These are phyloP conservation scores for Morus bassanus DNA, from an alignment of 2,797 vertebrate species.

Conservation along the genomic window DNA sequence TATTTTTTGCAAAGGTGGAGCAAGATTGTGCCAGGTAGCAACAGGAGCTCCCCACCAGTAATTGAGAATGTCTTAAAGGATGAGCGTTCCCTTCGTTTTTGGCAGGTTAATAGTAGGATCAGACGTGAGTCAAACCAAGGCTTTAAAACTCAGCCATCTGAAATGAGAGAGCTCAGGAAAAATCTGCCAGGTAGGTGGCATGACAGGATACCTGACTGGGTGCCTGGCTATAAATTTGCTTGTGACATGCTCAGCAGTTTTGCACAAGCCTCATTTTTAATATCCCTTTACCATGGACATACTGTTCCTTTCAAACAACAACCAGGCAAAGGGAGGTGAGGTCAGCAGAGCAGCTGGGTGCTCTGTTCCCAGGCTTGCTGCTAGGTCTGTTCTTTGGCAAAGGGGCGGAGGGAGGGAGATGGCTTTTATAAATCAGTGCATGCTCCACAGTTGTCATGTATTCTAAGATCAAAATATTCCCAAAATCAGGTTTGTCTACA, in stretches of 20 bases:
- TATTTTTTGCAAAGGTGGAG: neutral
- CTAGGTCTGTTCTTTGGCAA: neutral
- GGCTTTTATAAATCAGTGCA: neutral
- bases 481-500: neutral
- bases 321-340: neutral
- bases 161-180: neutral
- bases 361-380: neutral
- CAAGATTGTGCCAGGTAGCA: neutral
- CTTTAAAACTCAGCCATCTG: neutral
- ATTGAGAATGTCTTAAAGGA: neutral
- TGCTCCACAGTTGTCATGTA: neutral
- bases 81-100: neutral
- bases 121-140: neutral
- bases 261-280: neutral
- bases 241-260: neutral
- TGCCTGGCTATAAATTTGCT: neutral
- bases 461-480: neutral
- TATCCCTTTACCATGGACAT: neutral
- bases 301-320: neutral
- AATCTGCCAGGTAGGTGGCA: neutral
- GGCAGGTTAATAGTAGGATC: neutral
- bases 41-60: neutral
- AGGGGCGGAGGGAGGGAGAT: neutral
- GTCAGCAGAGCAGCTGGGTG: neutral
- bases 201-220: neutral